Conservation (phyloP, 2,888 invertebrate genomes). For the Polymixis lichenea region DNA sequence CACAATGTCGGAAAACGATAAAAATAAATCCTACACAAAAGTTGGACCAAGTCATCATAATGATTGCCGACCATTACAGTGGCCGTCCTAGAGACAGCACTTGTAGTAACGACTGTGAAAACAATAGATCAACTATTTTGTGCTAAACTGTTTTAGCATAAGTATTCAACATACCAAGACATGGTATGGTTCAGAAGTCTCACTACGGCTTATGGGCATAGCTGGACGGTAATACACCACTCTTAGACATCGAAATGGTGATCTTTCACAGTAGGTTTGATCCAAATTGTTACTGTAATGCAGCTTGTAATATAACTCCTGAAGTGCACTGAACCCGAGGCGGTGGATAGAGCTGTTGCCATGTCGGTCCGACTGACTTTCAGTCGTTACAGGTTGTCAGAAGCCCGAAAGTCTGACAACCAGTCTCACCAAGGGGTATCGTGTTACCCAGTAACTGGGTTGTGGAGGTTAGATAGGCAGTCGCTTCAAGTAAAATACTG, state of each 20-base stretch:
- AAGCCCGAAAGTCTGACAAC: no score
- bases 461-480: no score
- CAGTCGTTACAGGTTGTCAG: no score
- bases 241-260: not conserved
- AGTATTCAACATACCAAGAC: not conserved
- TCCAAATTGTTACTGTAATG: no score
- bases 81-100: slow-evolving; percentile 8
- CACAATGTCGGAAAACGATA: slow-evolving; percentile 17
- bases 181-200: slow-evolving; percentile 13
- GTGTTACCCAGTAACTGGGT: no score
- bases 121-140: slow-evolving; percentile 44
- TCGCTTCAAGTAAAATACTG: no score
- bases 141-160: slow-evolving; percentile 28
- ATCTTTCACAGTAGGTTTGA: not conserved
- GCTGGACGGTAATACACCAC: not conserved
- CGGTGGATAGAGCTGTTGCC: no score
- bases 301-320: not conserved
- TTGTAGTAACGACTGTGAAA: slow-evolving; percentile 14
- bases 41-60: slow-evolving; percentile 31
- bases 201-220: not conserved
- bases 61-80: slow-evolving; percentile 48
- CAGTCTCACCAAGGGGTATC: no score
- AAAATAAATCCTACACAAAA: slow-evolving; percentile 17
- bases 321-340: not conserved
- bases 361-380: no score